A percentile compares a stretch with the other conserved stretches of the same genome.
These are phyloP conservation scores for Rhea pennata DNA, from an alignment of 2,113 vertebrate genomes.

Conservation along the genomic window DNA sequence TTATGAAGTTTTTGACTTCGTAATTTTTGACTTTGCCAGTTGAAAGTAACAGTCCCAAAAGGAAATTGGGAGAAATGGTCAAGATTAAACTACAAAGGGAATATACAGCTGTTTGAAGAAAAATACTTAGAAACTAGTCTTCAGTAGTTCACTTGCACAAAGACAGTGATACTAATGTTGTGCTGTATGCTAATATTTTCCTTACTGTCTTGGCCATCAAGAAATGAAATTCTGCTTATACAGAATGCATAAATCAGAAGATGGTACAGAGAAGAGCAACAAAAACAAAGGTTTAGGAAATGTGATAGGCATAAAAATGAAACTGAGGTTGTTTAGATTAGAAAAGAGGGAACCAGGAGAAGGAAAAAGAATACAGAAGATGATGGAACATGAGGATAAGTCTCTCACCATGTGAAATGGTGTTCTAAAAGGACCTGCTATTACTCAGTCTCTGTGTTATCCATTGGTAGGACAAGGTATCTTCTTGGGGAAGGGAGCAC, in stretches of 20 bases:
- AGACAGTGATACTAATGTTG: neutral
- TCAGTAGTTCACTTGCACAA: neutral
- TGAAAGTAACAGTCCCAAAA: neutral
- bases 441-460: neutral
- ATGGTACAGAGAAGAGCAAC: too few relatives aligned
- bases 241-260: too few relatives aligned
- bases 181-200: neutral
- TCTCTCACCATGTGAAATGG: neutral
- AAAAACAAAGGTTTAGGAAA: neutral
- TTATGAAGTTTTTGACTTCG: neutral
- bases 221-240: neutral
- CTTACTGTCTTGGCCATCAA: neutral
- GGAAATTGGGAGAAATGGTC: neutral
- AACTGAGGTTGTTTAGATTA: neutral
- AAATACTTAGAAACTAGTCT: neutral
- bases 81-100: neutral
- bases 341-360: too few relatives aligned
- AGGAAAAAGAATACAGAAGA: too few relatives aligned
- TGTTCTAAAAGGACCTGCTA: neutral
- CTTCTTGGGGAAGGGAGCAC: neutral
- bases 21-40: neutral
- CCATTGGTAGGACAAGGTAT: neutral
- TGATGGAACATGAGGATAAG: neutral
- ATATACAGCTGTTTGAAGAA: neutral
- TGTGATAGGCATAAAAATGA: neutral